phyloP scores from a whole-genome alignment of 2,113 vertebrate genomes.

The Cebus imitator region DNA sequence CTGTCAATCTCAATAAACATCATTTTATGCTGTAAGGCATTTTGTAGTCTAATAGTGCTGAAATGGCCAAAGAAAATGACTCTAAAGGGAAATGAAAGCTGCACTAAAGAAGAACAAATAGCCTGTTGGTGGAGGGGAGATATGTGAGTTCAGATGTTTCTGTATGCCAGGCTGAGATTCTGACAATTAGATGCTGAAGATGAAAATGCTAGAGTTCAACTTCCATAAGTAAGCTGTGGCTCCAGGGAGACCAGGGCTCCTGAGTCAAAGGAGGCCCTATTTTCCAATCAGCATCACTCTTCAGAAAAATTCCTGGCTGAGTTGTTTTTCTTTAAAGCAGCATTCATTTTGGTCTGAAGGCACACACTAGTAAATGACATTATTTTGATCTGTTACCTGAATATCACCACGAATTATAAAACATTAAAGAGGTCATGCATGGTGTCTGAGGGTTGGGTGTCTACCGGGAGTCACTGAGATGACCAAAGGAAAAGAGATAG shows the following conservation, averaged over 20 bases:
- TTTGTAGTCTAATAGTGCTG: not conserved
- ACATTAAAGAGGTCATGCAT: not conserved
- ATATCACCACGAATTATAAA: not conserved
- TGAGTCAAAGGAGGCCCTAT: not conserved
- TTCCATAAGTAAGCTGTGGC: not conserved
- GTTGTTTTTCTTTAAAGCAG: not conserved
- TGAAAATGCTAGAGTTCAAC: not conserved
- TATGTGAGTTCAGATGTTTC: not conserved
- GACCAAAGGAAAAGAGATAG: too few species aligned
- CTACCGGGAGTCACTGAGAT: too few species aligned
- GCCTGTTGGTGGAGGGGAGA: rapidly evolving
- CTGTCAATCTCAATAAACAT: not conserved
- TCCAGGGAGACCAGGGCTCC: not conserved
- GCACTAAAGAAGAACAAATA: not conserved
- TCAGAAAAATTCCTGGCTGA: rapidly evolving
- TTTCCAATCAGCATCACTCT: not conserved
- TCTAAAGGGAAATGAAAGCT: not conserved
- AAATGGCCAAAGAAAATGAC: not conserved
- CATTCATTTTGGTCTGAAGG: not conserved
- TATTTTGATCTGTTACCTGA: not conserved
- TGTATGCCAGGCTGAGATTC: not conserved
- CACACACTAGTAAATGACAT: not conserved
- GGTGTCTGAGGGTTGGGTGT: too few species aligned
- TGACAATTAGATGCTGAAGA: not conserved
- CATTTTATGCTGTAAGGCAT: not conserved